A percentile compares a stretch with the other conserved stretches of the same genome.
Evolutionary conservation across 2,113 vertebrate species (phyloP).

Genomic region (Channa argus): DNA sequence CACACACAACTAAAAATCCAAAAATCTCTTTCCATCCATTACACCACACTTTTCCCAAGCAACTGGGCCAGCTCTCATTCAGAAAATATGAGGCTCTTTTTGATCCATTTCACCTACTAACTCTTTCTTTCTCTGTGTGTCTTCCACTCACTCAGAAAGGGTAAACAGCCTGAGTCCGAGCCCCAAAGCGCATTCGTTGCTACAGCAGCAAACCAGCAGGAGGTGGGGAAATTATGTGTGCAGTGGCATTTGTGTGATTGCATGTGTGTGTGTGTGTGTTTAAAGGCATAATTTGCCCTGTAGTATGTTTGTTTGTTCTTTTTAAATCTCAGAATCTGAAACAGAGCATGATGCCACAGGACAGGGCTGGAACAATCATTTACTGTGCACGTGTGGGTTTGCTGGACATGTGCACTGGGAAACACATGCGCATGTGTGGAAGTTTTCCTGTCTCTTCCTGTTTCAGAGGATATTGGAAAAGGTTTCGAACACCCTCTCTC

Average conservation of each 20-base stretch:
- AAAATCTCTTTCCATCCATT: constrained; percentile 71
- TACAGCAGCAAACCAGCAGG: constrained; percentile 54
- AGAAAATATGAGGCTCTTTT: constrained; percentile 49
- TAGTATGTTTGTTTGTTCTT: constrained; percentile 71
- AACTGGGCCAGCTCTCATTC: constrained; percentile 42
- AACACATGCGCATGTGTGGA: constrained; percentile 32
- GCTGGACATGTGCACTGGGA: constrained; percentile 18
- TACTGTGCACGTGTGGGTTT: constrained; percentile 39
- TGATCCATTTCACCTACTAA: constrained; percentile 40
- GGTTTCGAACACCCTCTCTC: constrained; percentile 3
- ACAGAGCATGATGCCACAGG: constrained; percentile 49
- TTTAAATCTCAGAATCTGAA: constrained; percentile 63
- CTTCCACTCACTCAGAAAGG: constrained; percentile 33
- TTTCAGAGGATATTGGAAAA: constrained; percentile 44
- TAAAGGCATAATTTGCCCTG: constrained; percentile 52
- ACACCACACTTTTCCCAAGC: constrained; percentile 64
- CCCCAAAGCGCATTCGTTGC: constrained; percentile 37
- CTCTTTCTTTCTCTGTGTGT: constrained; percentile 34
- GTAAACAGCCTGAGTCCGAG: constrained; percentile 52
- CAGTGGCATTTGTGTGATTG: constrained; percentile 39
- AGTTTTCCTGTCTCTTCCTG: constrained; percentile 46
- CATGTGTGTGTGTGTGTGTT: constrained; percentile 26
- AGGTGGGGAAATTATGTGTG: constrained; percentile 36
- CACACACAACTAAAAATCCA: constrained; percentile 67
- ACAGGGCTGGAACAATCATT: constrained; percentile 52